These are phyloP conservation scores for Ameiurus melas DNA, from an alignment of 2,113 vertebrate species.

Conservation along the genomic window DNA sequence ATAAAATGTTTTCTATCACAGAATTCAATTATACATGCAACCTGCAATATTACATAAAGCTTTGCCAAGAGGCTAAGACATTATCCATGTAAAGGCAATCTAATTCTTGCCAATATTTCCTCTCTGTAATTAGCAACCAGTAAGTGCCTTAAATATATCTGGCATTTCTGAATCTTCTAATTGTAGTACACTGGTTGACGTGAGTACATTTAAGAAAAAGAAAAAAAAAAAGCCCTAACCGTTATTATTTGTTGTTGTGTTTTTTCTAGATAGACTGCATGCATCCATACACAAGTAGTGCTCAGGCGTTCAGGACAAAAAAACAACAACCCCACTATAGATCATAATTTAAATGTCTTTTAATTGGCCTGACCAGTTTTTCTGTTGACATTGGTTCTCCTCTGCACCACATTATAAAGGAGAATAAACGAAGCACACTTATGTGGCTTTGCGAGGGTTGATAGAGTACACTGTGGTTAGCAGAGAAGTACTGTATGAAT, in stretches of 20 bases:
- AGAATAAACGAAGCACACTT: conserved; percentile 21
- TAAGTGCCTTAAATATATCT: conserved; percentile 23
- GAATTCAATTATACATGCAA: conserved; percentile 25
- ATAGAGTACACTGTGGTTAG: conserved; percentile 37
- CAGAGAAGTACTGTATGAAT: conserved; percentile 25
- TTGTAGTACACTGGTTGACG: conserved; percentile 1
- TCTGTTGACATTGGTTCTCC: conserved; percentile 7
- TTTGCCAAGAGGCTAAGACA: not conserved
- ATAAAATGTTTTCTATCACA: not conserved
- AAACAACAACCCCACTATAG: not conserved
- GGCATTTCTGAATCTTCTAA: conserved; percentile 28
- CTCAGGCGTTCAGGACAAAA: not conserved
- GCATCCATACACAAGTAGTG: not conserved
- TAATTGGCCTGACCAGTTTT: not conserved
- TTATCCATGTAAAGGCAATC: conserved; percentile 16
- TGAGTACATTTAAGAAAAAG: not conserved
- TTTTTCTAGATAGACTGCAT: not conserved
- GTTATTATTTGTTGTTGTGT: no score
- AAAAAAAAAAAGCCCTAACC: not conserved
- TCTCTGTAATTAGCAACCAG: conserved; percentile 30
- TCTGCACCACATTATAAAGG: conserved; percentile 14
- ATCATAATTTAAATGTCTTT: not conserved
- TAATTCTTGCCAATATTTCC: conserved; percentile 11
- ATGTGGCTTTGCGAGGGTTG: conserved; percentile 34
- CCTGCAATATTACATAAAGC: not conserved